phyloP scores from a whole-genome alignment of 1,140 invertebrate genomes.

The Drosophila eugracilis region DNA sequence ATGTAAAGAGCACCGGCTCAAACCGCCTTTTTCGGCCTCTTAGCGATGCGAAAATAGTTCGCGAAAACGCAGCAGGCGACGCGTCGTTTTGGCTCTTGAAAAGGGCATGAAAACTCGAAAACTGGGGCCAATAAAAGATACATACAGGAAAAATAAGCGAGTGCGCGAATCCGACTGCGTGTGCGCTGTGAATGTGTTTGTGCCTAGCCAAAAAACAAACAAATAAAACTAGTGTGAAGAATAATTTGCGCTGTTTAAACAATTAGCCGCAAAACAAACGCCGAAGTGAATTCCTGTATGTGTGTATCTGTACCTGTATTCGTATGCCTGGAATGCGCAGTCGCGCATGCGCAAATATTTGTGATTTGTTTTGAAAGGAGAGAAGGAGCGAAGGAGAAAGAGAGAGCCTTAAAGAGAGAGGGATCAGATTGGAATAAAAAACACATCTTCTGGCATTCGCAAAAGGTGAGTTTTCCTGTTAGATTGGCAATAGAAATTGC shows the following conservation, averaged over 20 bases:
- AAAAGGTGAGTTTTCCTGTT: constrained; percentile 33
- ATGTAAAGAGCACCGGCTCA: constrained; percentile 19
- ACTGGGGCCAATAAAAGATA: constrained; percentile 78
- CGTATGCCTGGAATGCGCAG: constrained; percentile 69
- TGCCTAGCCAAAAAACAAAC: constrained; percentile 38
- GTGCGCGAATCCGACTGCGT: constrained; percentile 65
- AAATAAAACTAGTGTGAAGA: constrained; percentile 65
- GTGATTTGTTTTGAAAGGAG: constrained; percentile 55
- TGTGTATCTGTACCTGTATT: constrained; percentile 6
- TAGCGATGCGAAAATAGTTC: constrained; percentile 22
- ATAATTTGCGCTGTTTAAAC: constrained; percentile 66
- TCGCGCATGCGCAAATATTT: constrained; percentile 77
- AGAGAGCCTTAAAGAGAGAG: neutral
- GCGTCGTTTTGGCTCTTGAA: constrained; percentile 60
- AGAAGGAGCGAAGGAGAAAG: constrained; percentile 17
- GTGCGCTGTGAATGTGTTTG: constrained; percentile 22
- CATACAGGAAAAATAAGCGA: constrained; percentile 75
- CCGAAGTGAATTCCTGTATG: constrained; percentile 13
- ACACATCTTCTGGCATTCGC: constrained; percentile 11
- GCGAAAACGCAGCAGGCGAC: constrained; percentile 28
- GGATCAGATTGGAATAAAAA: constrained; percentile 31
- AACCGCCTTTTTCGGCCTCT: constrained; percentile 6
- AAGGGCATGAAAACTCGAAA: constrained; percentile 76
- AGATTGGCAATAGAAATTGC: constrained; percentile 26
- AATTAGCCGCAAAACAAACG: constrained; percentile 66